phyloP scores from a whole-genome alignment of 2,797 vertebrate genomes.

The Lycodopsis pacificus region DNA sequence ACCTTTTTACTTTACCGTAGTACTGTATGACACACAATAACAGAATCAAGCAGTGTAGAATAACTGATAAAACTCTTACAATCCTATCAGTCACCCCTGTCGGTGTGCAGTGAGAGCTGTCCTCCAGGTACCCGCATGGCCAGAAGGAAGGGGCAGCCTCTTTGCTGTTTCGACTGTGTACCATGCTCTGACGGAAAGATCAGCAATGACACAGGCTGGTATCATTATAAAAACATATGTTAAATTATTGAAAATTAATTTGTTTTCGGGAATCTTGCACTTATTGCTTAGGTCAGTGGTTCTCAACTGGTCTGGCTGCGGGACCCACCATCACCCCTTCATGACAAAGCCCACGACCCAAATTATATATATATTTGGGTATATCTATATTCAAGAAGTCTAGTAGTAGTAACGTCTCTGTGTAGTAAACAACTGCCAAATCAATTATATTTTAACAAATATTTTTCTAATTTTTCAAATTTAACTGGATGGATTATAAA shows the following conservation, averaged over 20 bases:
- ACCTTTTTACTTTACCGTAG: not conserved
- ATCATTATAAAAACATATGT: not conserved
- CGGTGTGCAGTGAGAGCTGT: conserved; percentile 78
- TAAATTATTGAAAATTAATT: not conserved
- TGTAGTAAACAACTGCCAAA: no score
- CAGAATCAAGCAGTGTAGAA: not conserved
- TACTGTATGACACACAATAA: no score
- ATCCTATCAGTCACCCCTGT: conserved; percentile 54
- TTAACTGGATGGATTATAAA: no score
- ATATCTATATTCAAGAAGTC: no score
- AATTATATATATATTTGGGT: no score
- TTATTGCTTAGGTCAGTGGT: not conserved
- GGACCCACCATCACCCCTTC: no score
- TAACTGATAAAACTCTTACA: not conserved
- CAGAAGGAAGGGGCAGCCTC: conserved; percentile 45
- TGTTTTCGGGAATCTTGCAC: not conserved
- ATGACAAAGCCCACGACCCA: no score
- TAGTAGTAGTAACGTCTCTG: no score
- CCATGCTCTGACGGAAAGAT: conserved; percentile 57
- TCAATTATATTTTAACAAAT: no score
- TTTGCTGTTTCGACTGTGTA: conserved; percentile 79
- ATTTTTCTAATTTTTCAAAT: no score
- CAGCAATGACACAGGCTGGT: conserved; percentile 7
- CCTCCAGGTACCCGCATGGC: conserved; percentile 72
- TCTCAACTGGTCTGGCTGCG: no score